Base-by-base conservation (phyloP, 2,888 invertebrate genomes). In the Drosophila demipolita region DNA sequence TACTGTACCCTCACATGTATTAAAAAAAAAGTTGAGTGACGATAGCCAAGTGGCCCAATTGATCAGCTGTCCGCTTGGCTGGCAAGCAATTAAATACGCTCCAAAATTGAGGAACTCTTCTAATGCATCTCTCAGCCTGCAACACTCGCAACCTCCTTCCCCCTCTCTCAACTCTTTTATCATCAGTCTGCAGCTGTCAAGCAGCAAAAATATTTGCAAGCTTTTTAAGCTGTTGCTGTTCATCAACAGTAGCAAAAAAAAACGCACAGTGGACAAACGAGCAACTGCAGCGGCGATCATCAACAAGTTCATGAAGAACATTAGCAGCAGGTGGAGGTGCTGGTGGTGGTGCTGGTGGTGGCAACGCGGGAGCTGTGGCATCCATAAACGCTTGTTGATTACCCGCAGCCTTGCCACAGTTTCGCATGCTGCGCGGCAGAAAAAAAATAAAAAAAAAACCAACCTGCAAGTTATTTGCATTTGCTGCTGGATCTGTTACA, bases 371-470 rank as follows among this genome's bases (percentile, higher is more conserved):
- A 64, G 67, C 72, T 78, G 83, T 75, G 88, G 88, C 73, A 81
- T 71, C 78, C 88, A 78, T 88, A 85, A 85, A 83, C 88, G 85
- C 82, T 85, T 85, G 86, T 88, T 85, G 85, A 85, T 85, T 85
- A 85, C 88, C 85, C 85, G 80, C 88, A 85, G 82, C 77, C 77
- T 87, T 80, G 85, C 88, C 83, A 85, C 88, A 83, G 71, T 74
- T 80, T 81, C 69, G 66, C 67, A 40, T 70, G 63, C 60, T 53
- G 57, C 55, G 50, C 49, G 36, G 50, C 11, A 26, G 11, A 36
- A 53, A 38, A 52, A 48, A 42, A 29, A 17, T 15, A n/a, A 53
- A 60, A 65, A 59, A 63, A 7, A 45, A 20, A 23, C 15, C 53
- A 53, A 65, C 29, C 62, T 71, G 75, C 73, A 67, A 82, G 89